Conservation (phyloP, 2,113 vertebrate species). For the Myrmecophaga tridactyla region DNA sequence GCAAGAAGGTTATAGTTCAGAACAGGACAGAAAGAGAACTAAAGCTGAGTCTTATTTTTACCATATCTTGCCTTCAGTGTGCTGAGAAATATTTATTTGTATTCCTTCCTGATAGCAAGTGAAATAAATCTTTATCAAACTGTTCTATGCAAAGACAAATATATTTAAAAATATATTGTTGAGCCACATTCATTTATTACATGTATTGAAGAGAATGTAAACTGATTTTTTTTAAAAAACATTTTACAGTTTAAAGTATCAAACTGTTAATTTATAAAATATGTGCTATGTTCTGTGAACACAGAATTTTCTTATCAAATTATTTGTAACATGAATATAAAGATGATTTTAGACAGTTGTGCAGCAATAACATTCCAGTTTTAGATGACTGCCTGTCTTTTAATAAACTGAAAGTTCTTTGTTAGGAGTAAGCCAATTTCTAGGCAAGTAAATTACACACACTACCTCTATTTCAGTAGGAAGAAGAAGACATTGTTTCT, state of each 20-base stretch:
- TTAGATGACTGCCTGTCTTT: neutral
- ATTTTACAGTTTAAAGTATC: conserved; percentile 22
- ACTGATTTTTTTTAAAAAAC: neutral
- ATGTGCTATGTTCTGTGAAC: conserved; percentile 24
- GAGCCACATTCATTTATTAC: neutral
- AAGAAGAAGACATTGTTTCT: neutral
- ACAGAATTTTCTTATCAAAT: conserved; percentile 47
- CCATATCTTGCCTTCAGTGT: neutral
- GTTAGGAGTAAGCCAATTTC: neutral
- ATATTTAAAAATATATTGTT: neutral
- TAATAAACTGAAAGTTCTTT: neutral
- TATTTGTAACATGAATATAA: conserved; percentile 15
- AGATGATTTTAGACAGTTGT: neutral
- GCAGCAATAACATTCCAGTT: neutral
- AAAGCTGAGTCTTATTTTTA: neutral
- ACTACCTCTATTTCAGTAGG: neutral
- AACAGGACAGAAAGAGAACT: neutral
- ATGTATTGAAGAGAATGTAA: neutral
- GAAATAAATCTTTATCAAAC: neutral
- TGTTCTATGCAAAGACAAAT: neutral
- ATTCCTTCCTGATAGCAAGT: neutral
- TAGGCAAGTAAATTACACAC: neutral
- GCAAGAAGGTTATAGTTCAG: neutral
- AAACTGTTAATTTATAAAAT: conserved; percentile 44
- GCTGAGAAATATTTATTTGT: neutral